phyloP scores from a whole-genome alignment of 2,797 vertebrate genomes.

The Valencia hispanica region DNA sequence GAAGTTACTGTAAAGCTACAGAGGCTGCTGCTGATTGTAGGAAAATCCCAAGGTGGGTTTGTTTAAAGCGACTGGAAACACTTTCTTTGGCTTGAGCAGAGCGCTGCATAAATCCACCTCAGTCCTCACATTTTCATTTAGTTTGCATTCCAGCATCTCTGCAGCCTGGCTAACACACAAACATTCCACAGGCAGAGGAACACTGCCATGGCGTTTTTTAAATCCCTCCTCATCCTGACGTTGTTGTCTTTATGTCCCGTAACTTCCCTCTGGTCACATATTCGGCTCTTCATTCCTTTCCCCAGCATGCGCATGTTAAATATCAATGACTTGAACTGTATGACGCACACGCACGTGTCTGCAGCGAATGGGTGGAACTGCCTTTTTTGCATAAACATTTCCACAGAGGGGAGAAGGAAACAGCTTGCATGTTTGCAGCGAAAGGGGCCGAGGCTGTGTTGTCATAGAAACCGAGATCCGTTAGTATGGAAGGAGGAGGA shows the following conservation, averaged over 20 bases:
- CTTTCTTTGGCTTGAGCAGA: conserved; percentile 33
- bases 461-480: conserved; percentile 60
- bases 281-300: conserved; percentile 42
- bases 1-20: conserved; percentile 8
- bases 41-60: conserved; percentile 55
- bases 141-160: conserved; percentile 26
- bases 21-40: conserved; percentile 18
- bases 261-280: conserved; percentile 6
- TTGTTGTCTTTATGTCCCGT: conserved; percentile 18
- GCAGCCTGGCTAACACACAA: conserved; percentile 11
- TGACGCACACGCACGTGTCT: conserved; percentile 31
- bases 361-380: conserved; percentile 57
- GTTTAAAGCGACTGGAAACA: conserved; percentile 46
- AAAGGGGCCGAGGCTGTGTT: conserved; percentile 47
- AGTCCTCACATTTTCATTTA: conserved; percentile 33
- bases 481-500: conserved; percentile 63
- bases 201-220: conserved; percentile 14
- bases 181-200: conserved; percentile 23
- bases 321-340: conserved; percentile 38
- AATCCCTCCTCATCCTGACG: conserved; percentile 16
- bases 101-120: conserved; percentile 26
- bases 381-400: conserved; percentile 72
- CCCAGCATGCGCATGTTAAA: conserved; percentile 39
- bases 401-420: conserved; percentile 50
- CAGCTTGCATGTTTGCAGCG: conserved; percentile 47